A percentile compares a stretch with the other conserved stretches of the same genome.
Evolutionary conservation across 2,113 vertebrate genomes (phyloP).

Genomic region (Petaurus breviceps): DNA sequence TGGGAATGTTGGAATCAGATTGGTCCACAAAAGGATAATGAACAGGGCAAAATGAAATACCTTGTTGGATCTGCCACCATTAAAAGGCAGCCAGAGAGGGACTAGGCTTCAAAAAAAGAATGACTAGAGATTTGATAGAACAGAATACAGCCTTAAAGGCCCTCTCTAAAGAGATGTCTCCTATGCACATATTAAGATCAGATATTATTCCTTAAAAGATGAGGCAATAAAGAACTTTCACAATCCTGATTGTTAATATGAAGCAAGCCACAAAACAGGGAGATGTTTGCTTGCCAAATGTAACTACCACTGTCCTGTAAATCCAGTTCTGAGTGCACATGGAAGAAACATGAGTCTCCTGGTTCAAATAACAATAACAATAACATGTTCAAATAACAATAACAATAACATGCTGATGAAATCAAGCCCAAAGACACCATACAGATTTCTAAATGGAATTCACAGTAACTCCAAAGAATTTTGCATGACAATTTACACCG

Average conservation of each 20-base stretch:
- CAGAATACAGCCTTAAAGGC: not conserved
- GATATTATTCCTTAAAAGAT: not conserved
- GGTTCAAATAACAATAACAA: not conserved
- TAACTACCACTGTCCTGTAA: not conserved
- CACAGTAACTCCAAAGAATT: not conserved
- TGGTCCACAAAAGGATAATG: not conserved
- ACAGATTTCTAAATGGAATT: not conserved
- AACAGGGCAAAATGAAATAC: not conserved
- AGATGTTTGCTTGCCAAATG: not conserved
- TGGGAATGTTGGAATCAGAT: not conserved
- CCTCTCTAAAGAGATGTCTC: not conserved
- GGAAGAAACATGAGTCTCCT: not conserved
- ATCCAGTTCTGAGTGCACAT: not conserved
- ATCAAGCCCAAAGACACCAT: too few relatives aligned
- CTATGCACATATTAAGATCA: not conserved
- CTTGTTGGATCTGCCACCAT: not conserved
- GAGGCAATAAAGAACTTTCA: not conserved
- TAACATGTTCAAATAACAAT: too few relatives aligned
- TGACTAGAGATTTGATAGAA: not conserved
- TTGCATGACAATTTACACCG: not conserved
- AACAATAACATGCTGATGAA: not conserved
- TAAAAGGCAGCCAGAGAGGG: not conserved
- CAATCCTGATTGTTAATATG: not conserved
- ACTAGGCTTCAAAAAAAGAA: not conserved
- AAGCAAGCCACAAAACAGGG: not conserved